Evolutionary conservation across 2,888 invertebrate species (phyloP), one percentile per base, ranked within the genome.

Genomic region (Metellina segmentata): DNA sequence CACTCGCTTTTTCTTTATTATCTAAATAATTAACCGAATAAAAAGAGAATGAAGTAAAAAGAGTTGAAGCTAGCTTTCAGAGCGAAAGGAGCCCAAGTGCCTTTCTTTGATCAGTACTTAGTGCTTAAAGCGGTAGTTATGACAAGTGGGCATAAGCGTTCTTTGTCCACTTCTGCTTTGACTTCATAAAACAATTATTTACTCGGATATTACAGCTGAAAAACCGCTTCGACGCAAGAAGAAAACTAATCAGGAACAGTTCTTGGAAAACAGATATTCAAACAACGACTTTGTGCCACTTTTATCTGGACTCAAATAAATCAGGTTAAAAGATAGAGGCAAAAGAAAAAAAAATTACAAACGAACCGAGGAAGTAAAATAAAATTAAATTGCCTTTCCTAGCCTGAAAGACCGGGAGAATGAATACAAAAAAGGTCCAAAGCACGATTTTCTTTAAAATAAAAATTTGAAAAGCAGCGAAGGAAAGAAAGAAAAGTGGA

Each of bases 331-430:
- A 81, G 78, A 78, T 74, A 9, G 78, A 70, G 70, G 52, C 6
- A 52, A 74, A 75, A 75, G 69, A 75, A 77, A 81, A 69, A 81
- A 77, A 69, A 75, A 48, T 20, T 72, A 70, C 88, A 75, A 34
- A 81, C 48, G 88, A 89, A 81, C 52, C 74, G 77, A 87, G 16
- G 61, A 72, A 79, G 52, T 78, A 81, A 79, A 89, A 77, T 70
- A 89, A 89, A 89, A 89, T 82, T 82, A 89, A 89, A 89, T 89
- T 89, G 89, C 89, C 89, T 89, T 82, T 77, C 52, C 89, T 72
- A 81, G 81, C 75, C n/a, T 82, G 82, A 83, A 82, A 89, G 83
- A 72, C 34, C 8, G 16, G 20, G 19, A 81, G 72, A 88, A 61
- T 7, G 53, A 70, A 13, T n/a, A 86, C n/a, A 79, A 79, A 86